phyloP scores from a whole-genome alignment of 2,797 vertebrate genomes.

The Sebastes iracundus region DNA sequence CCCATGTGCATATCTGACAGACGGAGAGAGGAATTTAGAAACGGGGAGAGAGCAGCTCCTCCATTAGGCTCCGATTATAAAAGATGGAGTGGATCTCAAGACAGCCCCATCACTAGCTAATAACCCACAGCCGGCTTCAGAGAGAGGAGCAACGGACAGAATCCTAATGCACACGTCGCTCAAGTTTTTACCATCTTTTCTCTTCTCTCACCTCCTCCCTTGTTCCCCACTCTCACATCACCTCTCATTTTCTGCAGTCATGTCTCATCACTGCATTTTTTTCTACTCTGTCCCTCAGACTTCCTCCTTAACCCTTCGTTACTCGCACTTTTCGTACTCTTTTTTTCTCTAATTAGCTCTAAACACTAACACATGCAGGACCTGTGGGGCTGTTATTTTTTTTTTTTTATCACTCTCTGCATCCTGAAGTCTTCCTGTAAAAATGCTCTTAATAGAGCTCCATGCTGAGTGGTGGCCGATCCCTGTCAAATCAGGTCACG shows the following conservation, averaged over 20 bases:
- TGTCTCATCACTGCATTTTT: slow-evolving; percentile 23
- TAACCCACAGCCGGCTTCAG: slow-evolving; percentile 63
- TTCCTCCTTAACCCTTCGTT: neutral
- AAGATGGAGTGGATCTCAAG: slow-evolving; percentile 67
- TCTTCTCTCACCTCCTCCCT: slow-evolving; percentile 24
- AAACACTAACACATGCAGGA: slow-evolving; percentile 19
- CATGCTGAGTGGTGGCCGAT: neutral
- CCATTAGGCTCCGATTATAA: slow-evolving; percentile 72
- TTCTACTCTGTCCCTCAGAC: neutral
- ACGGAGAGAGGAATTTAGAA: slow-evolving; percentile 6
- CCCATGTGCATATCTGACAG: slow-evolving; percentile 26
- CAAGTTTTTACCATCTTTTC: slow-evolving; percentile 4
- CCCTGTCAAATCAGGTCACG: slow-evolving; percentile 19
- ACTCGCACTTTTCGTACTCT: neutral
- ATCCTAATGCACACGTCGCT: slow-evolving; percentile 63
- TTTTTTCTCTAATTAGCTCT: slow-evolving; percentile 4
- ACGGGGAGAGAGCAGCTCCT: slow-evolving; percentile 41
- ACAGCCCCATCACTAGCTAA: slow-evolving; percentile 73
- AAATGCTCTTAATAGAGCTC: neutral
- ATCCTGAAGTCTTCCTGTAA: slow-evolving; percentile 23
- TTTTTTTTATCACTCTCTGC: neutral
- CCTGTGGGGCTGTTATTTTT: neutral
- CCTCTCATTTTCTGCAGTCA: slow-evolving; percentile 27
- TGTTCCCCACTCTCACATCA: slow-evolving; percentile 26
- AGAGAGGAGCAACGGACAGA: slow-evolving; percentile 57